These are phyloP conservation scores for Molanna angustata DNA, from an alignment of 2,888 invertebrate species.

Conservation along the genomic window DNA sequence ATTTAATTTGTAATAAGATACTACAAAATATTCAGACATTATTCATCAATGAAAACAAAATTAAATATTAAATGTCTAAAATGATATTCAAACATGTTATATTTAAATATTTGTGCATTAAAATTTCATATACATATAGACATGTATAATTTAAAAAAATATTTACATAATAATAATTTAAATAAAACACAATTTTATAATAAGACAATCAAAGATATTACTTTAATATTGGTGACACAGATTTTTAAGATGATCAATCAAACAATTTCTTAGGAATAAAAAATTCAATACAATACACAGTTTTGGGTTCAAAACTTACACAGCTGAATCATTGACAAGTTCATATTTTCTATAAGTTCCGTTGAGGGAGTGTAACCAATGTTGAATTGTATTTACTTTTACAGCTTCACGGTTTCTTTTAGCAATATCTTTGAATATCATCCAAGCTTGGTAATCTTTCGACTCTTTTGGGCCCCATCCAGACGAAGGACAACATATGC, in stretches of 20 bases:
- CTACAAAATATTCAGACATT: too few species aligned
- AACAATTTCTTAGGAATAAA: background rate
- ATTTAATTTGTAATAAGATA: too few species aligned
- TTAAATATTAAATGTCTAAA: background rate
- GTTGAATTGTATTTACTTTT: slow-evolving; percentile 45
- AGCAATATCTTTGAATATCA: slow-evolving; percentile 51
- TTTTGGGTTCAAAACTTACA: too few species aligned
- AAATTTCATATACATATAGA: background rate
- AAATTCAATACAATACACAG: background rate
- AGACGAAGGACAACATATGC: slow-evolving; percentile 48
- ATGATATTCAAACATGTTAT: background rate
- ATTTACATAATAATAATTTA: too few species aligned
- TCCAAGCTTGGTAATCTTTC: slow-evolving; percentile 56
- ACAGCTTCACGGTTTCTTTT: slow-evolving; percentile 42
- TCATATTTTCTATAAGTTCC: slow-evolving; percentile 40
- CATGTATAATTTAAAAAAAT: too few species aligned
- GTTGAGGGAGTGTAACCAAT: slow-evolving; percentile 41
- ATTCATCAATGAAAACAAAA: too few species aligned
- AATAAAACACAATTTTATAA: too few species aligned
- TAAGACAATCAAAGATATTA: too few species aligned
- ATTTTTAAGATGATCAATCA: too few species aligned
- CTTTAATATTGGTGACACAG: too few species aligned
- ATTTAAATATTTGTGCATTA: background rate
- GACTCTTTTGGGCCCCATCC: slow-evolving; percentile 65
- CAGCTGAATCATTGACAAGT: background rate